A percentile compares a stretch with the other conserved stretches of the same genome.
These are phyloP conservation scores for Lophius americanus DNA, from an alignment of 2,797 vertebrate species.

Conservation along the genomic window DNA sequence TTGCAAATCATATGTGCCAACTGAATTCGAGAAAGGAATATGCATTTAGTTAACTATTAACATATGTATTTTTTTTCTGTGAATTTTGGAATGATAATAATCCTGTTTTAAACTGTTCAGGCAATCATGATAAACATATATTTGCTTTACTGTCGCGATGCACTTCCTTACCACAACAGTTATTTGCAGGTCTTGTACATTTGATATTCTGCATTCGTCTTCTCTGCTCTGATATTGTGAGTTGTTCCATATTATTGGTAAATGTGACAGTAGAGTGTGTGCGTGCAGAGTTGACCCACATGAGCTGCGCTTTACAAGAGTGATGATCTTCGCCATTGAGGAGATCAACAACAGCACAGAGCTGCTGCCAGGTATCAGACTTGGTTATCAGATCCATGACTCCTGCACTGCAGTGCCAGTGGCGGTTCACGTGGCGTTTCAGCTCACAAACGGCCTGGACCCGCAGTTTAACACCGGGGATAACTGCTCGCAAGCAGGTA, in stretches of 20 bases:
- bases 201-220: no score
- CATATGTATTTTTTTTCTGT: no score
- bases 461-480: slow-evolving; percentile 18
- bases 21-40: no score
- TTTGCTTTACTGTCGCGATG: background rate
- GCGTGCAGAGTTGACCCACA: slow-evolving; percentile 46
- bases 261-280: background rate
- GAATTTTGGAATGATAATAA: no score
- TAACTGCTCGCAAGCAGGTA: slow-evolving; percentile 43
- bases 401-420: slow-evolving; percentile 61
- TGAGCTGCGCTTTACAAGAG: slow-evolving; percentile 56
- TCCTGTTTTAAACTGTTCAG: background rate
- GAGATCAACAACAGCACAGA: slow-evolving; percentile 72
- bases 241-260: background rate
- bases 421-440: slow-evolving; percentile 48
- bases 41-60: background rate
- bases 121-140: background rate
- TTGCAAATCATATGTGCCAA: background rate
- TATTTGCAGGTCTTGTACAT: no score
- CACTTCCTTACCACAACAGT: background rate
- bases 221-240: no score
- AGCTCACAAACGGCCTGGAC: slow-evolving; percentile 62
- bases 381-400: slow-evolving; percentile 72
- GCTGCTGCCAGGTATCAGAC: slow-evolving; percentile 61
- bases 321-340: slow-evolving; percentile 66